These are phyloP conservation scores for Hyposmocoma kahamanoa DNA, from an alignment of 1,140 invertebrate genomes.

Conservation along the genomic window DNA sequence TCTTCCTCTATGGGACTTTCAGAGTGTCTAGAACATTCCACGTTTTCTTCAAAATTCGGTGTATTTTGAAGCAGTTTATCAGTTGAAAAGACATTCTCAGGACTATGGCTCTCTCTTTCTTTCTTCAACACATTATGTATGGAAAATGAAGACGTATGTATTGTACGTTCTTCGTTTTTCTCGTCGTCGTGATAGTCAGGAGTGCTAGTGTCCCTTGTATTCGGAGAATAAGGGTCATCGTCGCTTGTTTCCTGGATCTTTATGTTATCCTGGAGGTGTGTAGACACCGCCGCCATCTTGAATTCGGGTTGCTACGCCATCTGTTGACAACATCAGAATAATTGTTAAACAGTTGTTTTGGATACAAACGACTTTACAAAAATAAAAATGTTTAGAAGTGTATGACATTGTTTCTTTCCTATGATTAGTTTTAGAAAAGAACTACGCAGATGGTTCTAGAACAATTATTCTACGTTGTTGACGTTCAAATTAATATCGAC, in stretches of 20 bases:
- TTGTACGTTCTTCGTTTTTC: constrained; percentile 36
- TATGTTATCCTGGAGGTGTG: constrained; percentile 49
- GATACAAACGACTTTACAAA: too few relatives aligned
- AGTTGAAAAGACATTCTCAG: constrained; percentile 70
- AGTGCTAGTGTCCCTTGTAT: constrained; percentile 48
- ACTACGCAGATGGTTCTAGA: too few relatives aligned
- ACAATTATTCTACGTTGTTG: too few relatives aligned
- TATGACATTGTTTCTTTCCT: too few relatives aligned
- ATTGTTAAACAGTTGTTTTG: too few relatives aligned
- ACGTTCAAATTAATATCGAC: too few relatives aligned
- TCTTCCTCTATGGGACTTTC: constrained; percentile 46
- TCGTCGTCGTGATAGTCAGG: constrained; percentile 51
- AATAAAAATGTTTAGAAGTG: too few relatives aligned
- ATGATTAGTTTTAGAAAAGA: too few relatives aligned
- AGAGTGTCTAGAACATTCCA: constrained; percentile 36
- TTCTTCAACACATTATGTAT: constrained; percentile 71
- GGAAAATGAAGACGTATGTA: constrained; percentile 61
- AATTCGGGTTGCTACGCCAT: constrained; percentile 45
- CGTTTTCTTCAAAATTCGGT: constrained; percentile 54
- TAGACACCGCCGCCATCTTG: constrained; percentile 57
- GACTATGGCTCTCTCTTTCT: constrained; percentile 62
- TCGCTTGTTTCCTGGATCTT: constrained; percentile 60
- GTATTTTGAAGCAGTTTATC: constrained; percentile 67
- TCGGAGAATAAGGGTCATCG: constrained; percentile 56
- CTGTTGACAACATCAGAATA: constrained; percentile 20